Evolutionary conservation across 1,140 invertebrate species (phyloP).

Genomic region (Drosophila prosaltans): DNA sequence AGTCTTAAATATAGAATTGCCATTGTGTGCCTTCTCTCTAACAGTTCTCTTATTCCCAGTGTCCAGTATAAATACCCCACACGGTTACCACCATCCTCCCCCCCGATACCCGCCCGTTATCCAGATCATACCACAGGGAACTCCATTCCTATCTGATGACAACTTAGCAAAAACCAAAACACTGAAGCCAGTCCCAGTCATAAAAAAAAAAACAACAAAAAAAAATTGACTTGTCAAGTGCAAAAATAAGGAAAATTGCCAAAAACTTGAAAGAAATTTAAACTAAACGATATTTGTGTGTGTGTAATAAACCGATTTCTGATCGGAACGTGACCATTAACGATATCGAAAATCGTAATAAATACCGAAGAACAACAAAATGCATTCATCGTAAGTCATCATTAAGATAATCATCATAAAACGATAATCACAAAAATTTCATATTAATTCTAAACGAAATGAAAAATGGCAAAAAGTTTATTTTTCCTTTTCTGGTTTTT

Average conservation of each 20-base stretch:
- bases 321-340: not conserved
- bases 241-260: not conserved
- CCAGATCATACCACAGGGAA: slow-evolving; percentile 8
- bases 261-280: not conserved
- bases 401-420: not conserved
- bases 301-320: not conserved
- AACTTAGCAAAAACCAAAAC: no score
- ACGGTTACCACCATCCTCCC: no score
- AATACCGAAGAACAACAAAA: slow-evolving; percentile 30
- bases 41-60: slow-evolving; percentile 10
- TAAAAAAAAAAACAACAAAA: not conserved
- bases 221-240: not conserved
- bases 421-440: not conserved
- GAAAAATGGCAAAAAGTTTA: no score
- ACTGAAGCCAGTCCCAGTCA: not conserved
- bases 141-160: not conserved
- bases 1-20: slow-evolving; percentile 49
- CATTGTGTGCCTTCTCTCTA: slow-evolving; percentile 43
- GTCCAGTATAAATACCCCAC: not conserved
- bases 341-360: not conserved
- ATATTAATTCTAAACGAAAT: not conserved
- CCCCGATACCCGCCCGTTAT: no score
- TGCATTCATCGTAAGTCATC: slow-evolving; percentile 68
- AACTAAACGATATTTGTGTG: not conserved
- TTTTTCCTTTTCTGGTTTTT: no score